A percentile compares a stretch with the other conserved stretches of the same genome.
These are phyloP conservation scores for Drosophila quadrilineata DNA, from an alignment of 1,140 invertebrate genomes.

Conservation along the genomic window DNA sequence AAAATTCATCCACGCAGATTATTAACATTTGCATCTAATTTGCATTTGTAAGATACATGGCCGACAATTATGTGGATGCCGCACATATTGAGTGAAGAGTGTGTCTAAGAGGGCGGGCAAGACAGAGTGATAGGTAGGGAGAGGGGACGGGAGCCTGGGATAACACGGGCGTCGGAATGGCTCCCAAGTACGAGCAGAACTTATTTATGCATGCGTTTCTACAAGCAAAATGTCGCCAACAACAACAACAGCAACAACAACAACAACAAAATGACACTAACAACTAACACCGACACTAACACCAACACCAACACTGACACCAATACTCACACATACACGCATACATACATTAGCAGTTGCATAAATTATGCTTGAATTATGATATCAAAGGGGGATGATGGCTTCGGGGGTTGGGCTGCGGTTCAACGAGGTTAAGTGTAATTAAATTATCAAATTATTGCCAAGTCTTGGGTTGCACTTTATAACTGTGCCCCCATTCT, in stretches of 20 bases:
- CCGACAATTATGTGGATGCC: conserved; percentile 73
- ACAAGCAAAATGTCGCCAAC: conserved; percentile 54
- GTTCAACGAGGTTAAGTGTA: conserved; percentile 77
- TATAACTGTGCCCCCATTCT: conserved; percentile 62
- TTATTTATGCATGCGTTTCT: conserved; percentile 76
- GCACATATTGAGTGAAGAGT: conserved; percentile 39
- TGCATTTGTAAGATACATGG: conserved; percentile 78
- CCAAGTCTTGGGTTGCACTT: conserved; percentile 76
- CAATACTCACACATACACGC: conserved; percentile 2
- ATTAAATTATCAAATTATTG: conserved; percentile 80
- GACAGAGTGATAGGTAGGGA: not conserved
- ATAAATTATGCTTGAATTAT: conserved; percentile 56
- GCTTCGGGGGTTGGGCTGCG: conserved; percentile 4
- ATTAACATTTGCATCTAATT: conserved; percentile 79
- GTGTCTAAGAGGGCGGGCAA: conserved; percentile 2
- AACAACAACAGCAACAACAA: conserved; percentile 30
- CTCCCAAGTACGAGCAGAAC: conserved; percentile 44
- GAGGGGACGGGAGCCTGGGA: conserved; percentile 2
- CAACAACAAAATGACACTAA: conserved; percentile 22
- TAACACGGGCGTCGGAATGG: conserved; percentile 2
- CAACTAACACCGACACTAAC: conserved; percentile 12
- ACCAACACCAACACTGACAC: not conserved
- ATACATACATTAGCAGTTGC: conserved; percentile 48
- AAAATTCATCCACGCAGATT: conserved; percentile 78
- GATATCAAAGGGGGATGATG: not conserved